phyloP scores from a whole-genome alignment of 2,113 vertebrate species.

The Notechis scutatus region DNA sequence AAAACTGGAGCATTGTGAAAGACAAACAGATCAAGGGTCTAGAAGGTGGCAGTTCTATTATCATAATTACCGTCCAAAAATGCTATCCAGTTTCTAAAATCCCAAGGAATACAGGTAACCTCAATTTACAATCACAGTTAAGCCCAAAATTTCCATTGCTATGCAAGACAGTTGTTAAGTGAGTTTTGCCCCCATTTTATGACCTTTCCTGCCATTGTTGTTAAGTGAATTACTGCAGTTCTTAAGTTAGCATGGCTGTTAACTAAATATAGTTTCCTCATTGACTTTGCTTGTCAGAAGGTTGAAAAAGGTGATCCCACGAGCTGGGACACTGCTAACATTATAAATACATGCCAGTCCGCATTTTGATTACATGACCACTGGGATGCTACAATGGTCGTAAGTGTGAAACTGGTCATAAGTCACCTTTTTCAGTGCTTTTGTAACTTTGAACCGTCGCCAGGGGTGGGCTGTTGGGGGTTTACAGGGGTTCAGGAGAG shows the following conservation, averaged over 20 bases:
- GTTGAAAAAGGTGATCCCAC: background rate
- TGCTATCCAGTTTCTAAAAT: background rate
- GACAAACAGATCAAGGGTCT: background rate
- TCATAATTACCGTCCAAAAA: background rate
- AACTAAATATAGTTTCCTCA: background rate
- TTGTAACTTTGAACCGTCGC: too few relatives aligned
- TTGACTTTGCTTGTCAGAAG: background rate
- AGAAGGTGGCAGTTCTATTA: background rate
- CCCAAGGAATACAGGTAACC: background rate
- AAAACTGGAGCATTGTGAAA: background rate
- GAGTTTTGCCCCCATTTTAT: background rate
- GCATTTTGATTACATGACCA: background rate
- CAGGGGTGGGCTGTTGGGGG: too few relatives aligned
- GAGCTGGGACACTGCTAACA: background rate
- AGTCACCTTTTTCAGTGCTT: too few relatives aligned
- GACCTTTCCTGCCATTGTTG: background rate
- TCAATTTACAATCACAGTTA: background rate
- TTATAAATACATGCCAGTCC: background rate
- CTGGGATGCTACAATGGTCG: too few relatives aligned
- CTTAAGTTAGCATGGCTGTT: background rate
- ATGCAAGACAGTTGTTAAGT: background rate
- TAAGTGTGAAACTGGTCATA: too few relatives aligned
- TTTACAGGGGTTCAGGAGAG: too few relatives aligned
- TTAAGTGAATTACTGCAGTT: background rate
- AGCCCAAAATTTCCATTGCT: background rate